Evolutionary conservation across 1,140 invertebrate species (phyloP).

Genomic region (Choristoneura fumiferana): DNA sequence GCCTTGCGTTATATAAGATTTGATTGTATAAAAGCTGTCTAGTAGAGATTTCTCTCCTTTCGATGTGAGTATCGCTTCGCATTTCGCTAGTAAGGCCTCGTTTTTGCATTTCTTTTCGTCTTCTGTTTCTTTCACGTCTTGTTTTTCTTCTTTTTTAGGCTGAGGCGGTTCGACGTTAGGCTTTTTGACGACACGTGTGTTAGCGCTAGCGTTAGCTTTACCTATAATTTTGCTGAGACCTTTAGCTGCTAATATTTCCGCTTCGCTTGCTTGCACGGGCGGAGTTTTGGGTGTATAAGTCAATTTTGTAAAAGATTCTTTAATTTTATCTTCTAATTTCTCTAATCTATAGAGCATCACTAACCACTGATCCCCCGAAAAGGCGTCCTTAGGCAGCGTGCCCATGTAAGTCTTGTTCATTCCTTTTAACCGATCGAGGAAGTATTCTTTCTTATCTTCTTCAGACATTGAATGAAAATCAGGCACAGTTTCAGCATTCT

Average conservation of each 20-base stretch:
- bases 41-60: constrained; percentile 62
- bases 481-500: constrained; percentile 46
- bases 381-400: constrained; percentile 55
- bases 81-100: constrained; percentile 54
- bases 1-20: constrained; percentile 62
- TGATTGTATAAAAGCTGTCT: constrained; percentile 66
- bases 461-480: constrained; percentile 46
- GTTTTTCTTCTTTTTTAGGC: constrained; percentile 42
- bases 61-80: constrained; percentile 56
- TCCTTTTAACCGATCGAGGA: constrained; percentile 53
- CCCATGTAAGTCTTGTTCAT: constrained; percentile 66
- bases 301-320: constrained; percentile 49
- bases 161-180: constrained; percentile 29
- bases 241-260: constrained; percentile 68
- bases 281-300: constrained; percentile 30
- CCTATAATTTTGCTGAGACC: constrained; percentile 72
- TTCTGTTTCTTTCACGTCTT: constrained; percentile 31
- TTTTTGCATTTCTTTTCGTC: constrained; percentile 49
- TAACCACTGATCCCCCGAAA: constrained; percentile 67
- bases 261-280: constrained; percentile 56
- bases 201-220: constrained; percentile 48
- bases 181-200: constrained; percentile 41
- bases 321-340: constrained; percentile 59
- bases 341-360: constrained; percentile 67
- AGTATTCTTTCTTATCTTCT: constrained; percentile 59